Conservation (phyloP, 2,797 vertebrate genomes). For the Halcyon chelicuti region DNA sequence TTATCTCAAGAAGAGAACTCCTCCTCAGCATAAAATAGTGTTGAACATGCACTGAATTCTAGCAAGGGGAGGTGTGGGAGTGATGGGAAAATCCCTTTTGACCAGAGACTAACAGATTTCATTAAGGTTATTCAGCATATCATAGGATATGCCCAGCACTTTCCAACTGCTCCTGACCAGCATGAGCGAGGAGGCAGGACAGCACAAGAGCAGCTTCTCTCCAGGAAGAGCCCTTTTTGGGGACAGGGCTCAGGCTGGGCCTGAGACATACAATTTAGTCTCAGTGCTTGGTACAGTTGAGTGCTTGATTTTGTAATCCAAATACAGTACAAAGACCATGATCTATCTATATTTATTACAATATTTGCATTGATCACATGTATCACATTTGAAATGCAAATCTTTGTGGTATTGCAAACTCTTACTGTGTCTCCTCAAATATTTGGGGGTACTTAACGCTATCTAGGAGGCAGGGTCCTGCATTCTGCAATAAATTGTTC, state of each 20-base stretch:
- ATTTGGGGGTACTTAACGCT: neutral
- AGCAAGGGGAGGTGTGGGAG: neutral
- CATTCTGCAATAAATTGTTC: neutral
- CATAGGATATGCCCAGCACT: neutral
- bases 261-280: neutral
- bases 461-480: neutral
- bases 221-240: neutral
- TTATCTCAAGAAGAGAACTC: neutral
- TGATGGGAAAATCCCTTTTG: neutral
- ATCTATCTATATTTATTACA: neutral
- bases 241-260: neutral
- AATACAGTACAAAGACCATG: neutral
- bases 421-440: neutral
- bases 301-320: neutral
- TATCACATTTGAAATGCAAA: neutral
- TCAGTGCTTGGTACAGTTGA: neutral
- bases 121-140: neutral
- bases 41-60: rapidly evolving
- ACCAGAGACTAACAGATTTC: neutral
- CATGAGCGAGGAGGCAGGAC: neutral
- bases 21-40: neutral
- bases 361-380: neutral
- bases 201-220: neutral
- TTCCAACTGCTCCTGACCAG: neutral
- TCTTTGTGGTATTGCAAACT: neutral